Percentiles rank a stretch among this genome's conserved stretches.
Conservation (phyloP, 2,113 vertebrate species). For the Tetrao urogallus region DNA sequence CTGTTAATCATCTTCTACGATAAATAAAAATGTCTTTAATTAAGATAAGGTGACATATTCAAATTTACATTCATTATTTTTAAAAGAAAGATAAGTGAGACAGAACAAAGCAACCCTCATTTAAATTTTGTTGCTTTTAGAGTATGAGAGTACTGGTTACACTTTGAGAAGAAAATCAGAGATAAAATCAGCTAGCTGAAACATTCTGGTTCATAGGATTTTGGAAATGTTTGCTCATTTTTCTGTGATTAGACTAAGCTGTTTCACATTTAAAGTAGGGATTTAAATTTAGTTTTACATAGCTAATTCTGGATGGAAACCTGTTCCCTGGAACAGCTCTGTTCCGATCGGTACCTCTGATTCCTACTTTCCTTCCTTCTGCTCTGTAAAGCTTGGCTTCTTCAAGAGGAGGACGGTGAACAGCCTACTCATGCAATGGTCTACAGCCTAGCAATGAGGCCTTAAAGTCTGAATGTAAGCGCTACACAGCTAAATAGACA, state of each 20-base stretch:
- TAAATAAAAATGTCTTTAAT: not conserved
- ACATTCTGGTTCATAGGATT: not conserved
- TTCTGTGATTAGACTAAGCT: not conserved
- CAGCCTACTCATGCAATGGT: not conserved
- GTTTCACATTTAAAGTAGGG: not conserved
- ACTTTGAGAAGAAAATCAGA: not conserved
- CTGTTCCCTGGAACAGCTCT: not conserved
- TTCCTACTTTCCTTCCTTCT: slow-evolving; percentile 2
- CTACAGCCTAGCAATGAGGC: not conserved
- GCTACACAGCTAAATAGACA: not conserved
- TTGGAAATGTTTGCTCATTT: not conserved
- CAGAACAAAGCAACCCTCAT: not conserved
- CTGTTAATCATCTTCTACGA: not conserved
- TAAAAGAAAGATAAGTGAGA: not conserved
- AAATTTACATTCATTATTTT: not conserved
- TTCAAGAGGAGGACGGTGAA: not conserved
- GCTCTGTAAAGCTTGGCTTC: not conserved
- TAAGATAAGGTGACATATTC: not conserved
- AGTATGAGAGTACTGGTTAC: not conserved
- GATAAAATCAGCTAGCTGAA: not conserved
- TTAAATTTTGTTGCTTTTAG: not conserved
- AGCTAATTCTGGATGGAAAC: slow-evolving; percentile 1
- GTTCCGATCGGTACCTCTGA: not conserved
- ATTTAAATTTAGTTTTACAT: not conserved
- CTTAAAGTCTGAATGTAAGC: not conserved